Percentiles rank a stretch among this genome's conserved stretches.
These are phyloP conservation scores for Paramuricea clavata DNA, from an alignment of 92 coral and sea anemone species.

Conservation along the genomic window DNA sequence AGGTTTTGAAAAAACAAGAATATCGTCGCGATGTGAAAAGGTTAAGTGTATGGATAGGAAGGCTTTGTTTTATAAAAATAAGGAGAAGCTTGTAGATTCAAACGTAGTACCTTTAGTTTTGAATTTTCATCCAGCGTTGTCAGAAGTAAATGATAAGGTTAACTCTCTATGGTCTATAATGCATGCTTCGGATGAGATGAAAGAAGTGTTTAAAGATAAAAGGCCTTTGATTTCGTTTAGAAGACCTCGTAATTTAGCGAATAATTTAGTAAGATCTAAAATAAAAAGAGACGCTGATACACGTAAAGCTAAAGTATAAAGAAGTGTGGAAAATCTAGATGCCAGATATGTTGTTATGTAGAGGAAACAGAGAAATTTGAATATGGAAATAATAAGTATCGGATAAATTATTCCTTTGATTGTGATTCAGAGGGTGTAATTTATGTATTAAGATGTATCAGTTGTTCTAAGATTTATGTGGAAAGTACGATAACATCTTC, in stretches of 20 bases:
- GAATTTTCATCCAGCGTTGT: conserved; percentile 22
- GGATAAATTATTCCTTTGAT: not conserved
- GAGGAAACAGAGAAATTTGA: not conserved
- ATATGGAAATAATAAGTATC: not conserved
- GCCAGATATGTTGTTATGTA: not conserved
- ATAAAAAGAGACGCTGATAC: not conserved
- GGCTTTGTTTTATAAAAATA: not conserved
- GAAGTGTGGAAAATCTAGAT: not conserved
- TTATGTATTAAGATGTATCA: not conserved
- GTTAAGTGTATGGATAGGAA: not conserved
- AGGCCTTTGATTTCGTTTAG: not conserved
- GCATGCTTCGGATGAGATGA: conserved; percentile 22
- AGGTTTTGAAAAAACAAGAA: not conserved
- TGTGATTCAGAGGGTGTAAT: not conserved
- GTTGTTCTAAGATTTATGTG: conserved; percentile 10
- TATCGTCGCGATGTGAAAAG: not conserved
- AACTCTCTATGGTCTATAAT: not conserved
- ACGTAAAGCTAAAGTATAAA: not conserved
- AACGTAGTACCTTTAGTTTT: conserved; percentile 4
- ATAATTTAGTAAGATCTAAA: conserved; percentile 1
- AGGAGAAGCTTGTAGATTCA: not conserved
- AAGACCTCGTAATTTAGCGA: not conserved
- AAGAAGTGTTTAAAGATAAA: not conserved
- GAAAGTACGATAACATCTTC: not conserved
- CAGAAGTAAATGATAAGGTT: not conserved